Evolutionary conservation across 1,140 invertebrate genomes (phyloP), one percentile per base, ranked within the genome.

Genomic region (Listronotus bonariensis): DNA sequence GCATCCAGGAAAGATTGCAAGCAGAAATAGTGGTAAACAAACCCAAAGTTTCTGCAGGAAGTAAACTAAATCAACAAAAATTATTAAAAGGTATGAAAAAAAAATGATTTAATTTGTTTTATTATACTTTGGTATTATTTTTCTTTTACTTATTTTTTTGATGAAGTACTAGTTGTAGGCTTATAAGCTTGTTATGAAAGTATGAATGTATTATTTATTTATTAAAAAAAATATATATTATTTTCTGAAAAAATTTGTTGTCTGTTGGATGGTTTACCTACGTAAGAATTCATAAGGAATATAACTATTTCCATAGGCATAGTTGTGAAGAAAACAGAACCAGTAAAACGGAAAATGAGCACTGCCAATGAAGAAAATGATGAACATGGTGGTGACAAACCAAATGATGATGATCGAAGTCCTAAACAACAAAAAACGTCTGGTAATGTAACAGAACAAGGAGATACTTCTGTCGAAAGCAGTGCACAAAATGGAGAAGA

Each of bases 1-100:
- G 85, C 46, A 77, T 89, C 43, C 87, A 91, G 69, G 83, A 91
- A 69, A 81, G 82, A 64, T 77, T 87, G 41, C 82, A 83, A 53
- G 80, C 82, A 46, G 85, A 87, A 51, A 80, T 85, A 20, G 76
- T 59, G n/a, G 67, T 73, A 14, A 72, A 53, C 20, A 76, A 75
- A 66, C 65, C 70, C 8, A 76, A 77, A 69, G 3, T 60, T 18
- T 52, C 31, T 41, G 59, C 43, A 70, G 34, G 60, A 72, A 60
- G 63, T 67, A 55, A 48, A 71, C 43, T 74, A 66, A 82, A 82
- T 58, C 83, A 89, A 79, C 78, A 80, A 60, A 85, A 82, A 76
- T 74, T 87, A 52, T 71, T 87, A 3, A 84, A 85, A 68, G 60
- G 48, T 14, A 51, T 18, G 20, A 26, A 5, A 5, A 26, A 5